phyloP scores from a whole-genome alignment of 2,113 vertebrate species.

The Corythornis cristatus region DNA sequence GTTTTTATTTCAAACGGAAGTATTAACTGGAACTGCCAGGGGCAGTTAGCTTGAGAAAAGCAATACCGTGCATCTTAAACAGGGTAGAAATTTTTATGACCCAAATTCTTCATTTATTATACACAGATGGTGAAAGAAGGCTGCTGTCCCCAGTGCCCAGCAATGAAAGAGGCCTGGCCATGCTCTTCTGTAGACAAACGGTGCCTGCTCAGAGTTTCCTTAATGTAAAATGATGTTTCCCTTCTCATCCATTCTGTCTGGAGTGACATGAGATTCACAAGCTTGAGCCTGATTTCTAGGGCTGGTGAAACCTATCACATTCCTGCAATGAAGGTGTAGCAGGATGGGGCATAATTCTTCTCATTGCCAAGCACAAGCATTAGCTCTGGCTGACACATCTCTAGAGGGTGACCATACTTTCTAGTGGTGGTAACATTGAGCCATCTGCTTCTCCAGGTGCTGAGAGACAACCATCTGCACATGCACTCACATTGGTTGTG shows the following conservation, averaged over 20 bases:
- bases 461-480: not conserved
- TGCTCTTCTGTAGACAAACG: not conserved
- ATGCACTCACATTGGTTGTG: fast-evolving
- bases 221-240: not conserved
- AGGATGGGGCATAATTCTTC: not conserved
- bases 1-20: constrained; percentile 76
- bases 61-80: constrained; percentile 76
- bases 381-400: not conserved
- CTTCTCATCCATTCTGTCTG: fast-evolving
- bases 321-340: not conserved
- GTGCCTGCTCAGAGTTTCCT: not conserved
- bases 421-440: not conserved
- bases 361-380: not conserved
- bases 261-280: not conserved
- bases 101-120: constrained; percentile 79
- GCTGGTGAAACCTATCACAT: not conserved
- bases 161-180: not conserved
- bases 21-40: constrained; percentile 78
- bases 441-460: not conserved
- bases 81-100: constrained; percentile 80
- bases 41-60: constrained; percentile 79
- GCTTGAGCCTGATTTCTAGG: not conserved
- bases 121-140: constrained; percentile 67
- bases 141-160: constrained; percentile 67
- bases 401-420: not conserved